Percentiles rank a stretch among this genome's conserved stretches.
phyloP scores from a whole-genome alignment of 64 coral and sea anemone genomes.

The Exaiptasia diaphana region DNA sequence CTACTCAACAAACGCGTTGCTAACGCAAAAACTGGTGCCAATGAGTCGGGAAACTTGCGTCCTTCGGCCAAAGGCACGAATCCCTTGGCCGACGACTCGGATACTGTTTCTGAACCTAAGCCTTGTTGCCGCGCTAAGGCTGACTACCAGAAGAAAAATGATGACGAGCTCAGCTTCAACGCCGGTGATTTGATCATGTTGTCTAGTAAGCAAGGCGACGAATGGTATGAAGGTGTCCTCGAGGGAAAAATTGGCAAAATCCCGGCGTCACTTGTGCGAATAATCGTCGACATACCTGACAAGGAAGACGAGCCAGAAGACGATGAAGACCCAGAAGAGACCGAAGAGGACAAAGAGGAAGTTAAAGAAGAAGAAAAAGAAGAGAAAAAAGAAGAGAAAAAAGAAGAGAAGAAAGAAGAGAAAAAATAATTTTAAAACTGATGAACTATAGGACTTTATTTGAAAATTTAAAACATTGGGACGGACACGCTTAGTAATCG shows the following conservation, averaged over 20 bases:
- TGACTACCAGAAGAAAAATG: slow-evolving; percentile 68
- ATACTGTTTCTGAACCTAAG: background rate
- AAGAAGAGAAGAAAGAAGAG: too few relatives aligned
- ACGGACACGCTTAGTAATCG: too few relatives aligned
- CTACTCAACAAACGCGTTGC: slow-evolving; percentile 72
- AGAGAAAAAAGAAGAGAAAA: too few relatives aligned
- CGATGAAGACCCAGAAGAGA: background rate
- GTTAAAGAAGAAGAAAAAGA: background rate
- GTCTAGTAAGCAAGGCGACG: slow-evolving; percentile 40
- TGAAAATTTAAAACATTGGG: too few relatives aligned
- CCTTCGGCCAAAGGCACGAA: slow-evolving; percentile 75
- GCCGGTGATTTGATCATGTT: slow-evolving; percentile 68
- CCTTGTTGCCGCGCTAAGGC: slow-evolving; percentile 69
- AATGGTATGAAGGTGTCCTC: slow-evolving; percentile 67
- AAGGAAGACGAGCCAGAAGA: slow-evolving; percentile 2
- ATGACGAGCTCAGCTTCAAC: slow-evolving; percentile 74
- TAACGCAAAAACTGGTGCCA: slow-evolving; percentile 38
- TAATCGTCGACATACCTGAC: slow-evolving; percentile 62
- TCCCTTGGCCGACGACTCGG: slow-evolving; percentile 70
- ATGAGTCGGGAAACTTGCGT: slow-evolving; percentile 24
- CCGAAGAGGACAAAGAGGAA: background rate
- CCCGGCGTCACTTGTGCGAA: slow-evolving; percentile 54
- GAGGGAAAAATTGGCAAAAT: slow-evolving; percentile 79
- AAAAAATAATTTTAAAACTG: too few relatives aligned
- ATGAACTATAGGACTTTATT: too few relatives aligned